Percentiles rank a stretch among this genome's conserved stretches.
Conservation (phyloP, 2,888 invertebrate genomes). For the Linyphia triangularis region DNA sequence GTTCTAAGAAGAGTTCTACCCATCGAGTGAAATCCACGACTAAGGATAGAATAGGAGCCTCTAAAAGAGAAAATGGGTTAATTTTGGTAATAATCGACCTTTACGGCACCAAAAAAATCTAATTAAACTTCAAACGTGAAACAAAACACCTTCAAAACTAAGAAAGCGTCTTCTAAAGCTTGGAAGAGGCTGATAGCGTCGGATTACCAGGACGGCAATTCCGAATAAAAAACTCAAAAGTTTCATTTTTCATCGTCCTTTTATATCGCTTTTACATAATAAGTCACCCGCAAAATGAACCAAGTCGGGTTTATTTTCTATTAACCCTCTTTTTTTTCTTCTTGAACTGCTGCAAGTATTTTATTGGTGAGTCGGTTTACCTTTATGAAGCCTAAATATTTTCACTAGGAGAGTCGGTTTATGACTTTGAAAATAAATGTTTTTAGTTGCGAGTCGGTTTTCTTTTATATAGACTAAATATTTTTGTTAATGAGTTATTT, state of each 20-base stretch:
- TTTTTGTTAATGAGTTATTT: no score
- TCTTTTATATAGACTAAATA: no score
- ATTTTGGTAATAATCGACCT: slow-evolving; percentile 62
- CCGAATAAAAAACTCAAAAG: slow-evolving; percentile 27
- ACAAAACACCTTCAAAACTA: slow-evolving; percentile 48
- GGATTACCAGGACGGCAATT: slow-evolving; percentile 50
- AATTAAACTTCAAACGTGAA: slow-evolving; percentile 67
- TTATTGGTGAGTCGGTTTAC: slow-evolving; percentile 17
- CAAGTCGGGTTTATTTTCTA: slow-evolving; percentile 26
- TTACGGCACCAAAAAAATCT: slow-evolving; percentile 53
- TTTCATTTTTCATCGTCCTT: slow-evolving; percentile 64
- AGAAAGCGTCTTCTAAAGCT: slow-evolving; percentile 39
- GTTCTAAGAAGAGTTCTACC: neutral
- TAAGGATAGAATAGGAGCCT: no score
- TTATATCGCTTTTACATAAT: slow-evolving; percentile 42
- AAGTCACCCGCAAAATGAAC: slow-evolving; percentile 42
- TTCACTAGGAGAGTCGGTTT: no score
- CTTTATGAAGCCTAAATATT: slow-evolving; percentile 15
- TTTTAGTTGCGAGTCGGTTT: no score
- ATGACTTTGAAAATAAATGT: no score
- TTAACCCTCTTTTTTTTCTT: slow-evolving; percentile 26
- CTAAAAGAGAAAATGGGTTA: slow-evolving; percentile 52
- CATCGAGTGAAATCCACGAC: neutral
- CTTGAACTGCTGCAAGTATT: neutral
- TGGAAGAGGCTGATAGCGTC: slow-evolving; percentile 29